Percentiles rank a stretch among this genome's conserved stretches.
These are phyloP conservation scores for Melanotaenia trifasciata DNA, from an alignment of 2,797 vertebrate genomes.

Conservation along the genomic window DNA sequence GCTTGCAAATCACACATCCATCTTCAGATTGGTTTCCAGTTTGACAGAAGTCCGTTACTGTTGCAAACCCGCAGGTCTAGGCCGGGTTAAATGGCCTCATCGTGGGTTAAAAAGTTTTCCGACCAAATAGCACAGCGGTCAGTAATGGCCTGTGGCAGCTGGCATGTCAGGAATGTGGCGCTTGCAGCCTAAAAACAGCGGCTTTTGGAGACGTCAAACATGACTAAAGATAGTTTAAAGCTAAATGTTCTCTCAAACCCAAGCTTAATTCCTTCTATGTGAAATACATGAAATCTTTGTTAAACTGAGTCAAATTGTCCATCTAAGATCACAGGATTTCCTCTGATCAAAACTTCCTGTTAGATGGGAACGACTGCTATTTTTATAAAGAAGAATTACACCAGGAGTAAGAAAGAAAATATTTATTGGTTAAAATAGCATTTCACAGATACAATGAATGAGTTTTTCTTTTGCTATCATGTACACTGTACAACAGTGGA, in stretches of 20 bases:
- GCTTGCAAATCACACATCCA: background rate
- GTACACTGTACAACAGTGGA: constrained; percentile 90
- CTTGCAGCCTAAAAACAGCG: background rate
- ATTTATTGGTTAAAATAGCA: constrained; percentile 97
- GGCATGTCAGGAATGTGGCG: constrained; percentile 4
- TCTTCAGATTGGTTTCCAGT: background rate
- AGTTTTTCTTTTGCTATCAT: constrained; percentile 85
- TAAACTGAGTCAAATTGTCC: too few relatives aligned
- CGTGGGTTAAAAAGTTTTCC: background rate
- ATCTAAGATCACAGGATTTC: too few relatives aligned
- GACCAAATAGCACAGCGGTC: constrained; percentile 5
- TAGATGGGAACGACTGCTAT: background rate
- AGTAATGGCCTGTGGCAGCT: constrained; percentile 17
- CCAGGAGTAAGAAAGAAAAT: constrained; percentile 82
- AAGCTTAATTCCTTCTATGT: background rate
- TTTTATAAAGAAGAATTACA: too few relatives aligned
- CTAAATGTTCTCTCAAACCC: background rate
- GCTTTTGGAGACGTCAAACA: background rate
- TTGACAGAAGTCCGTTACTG: background rate
- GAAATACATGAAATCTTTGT: background rate
- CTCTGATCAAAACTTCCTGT: background rate
- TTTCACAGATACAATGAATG: constrained; percentile 89
- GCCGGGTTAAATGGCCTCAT: background rate
- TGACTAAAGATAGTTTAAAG: constrained; percentile 1
- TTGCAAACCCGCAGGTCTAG: background rate